Evolutionary conservation across 1,140 invertebrate species (phyloP).

Genomic region (Macrotrachela quadricornifera): DNA sequence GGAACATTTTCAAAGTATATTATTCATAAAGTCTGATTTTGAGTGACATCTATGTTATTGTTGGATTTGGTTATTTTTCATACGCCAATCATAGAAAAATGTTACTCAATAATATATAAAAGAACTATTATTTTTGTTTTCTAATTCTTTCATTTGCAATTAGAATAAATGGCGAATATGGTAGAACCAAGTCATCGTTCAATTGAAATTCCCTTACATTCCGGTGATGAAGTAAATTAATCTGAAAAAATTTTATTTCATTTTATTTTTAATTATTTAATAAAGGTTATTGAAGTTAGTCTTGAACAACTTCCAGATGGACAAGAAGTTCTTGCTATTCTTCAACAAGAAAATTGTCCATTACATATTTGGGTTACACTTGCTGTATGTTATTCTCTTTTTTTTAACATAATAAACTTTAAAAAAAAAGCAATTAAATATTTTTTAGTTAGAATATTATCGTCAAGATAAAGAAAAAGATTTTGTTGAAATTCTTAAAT

Average conservation of each 20-base stretch:
- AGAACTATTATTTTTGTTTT: too few species aligned
- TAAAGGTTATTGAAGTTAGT: slow-evolving; percentile 64
- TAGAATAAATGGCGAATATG: too few species aligned
- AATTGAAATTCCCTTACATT: slow-evolving; percentile 8
- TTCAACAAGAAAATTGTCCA: slow-evolving; percentile 73
- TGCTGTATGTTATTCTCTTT: slow-evolving; percentile 71
- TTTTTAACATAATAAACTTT: slow-evolving; percentile 15
- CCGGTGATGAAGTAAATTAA: slow-evolving; percentile 19
- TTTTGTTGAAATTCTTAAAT: slow-evolving; percentile 77
- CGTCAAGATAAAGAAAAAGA: slow-evolving; percentile 72
- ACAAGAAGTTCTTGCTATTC: slow-evolving; percentile 75
- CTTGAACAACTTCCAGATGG: slow-evolving; percentile 76
- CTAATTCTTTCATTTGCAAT: too few species aligned
- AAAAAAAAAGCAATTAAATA: neutral
- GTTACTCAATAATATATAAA: too few species aligned
- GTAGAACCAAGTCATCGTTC: too few species aligned
- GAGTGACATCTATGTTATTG: too few species aligned
- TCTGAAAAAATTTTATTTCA: too few species aligned
- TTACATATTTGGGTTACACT: slow-evolving; percentile 83
- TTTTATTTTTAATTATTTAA: too few species aligned
- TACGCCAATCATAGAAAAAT: too few species aligned
- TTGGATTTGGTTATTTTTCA: too few species aligned
- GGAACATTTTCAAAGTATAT: too few species aligned
- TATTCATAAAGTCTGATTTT: too few species aligned
- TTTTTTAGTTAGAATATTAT: slow-evolving; percentile 68